A percentile compares a stretch with the other conserved stretches of the same genome.
phyloP scores from a whole-genome alignment of 2,113 vertebrate genomes.

The Ancistrus triradiatus region DNA sequence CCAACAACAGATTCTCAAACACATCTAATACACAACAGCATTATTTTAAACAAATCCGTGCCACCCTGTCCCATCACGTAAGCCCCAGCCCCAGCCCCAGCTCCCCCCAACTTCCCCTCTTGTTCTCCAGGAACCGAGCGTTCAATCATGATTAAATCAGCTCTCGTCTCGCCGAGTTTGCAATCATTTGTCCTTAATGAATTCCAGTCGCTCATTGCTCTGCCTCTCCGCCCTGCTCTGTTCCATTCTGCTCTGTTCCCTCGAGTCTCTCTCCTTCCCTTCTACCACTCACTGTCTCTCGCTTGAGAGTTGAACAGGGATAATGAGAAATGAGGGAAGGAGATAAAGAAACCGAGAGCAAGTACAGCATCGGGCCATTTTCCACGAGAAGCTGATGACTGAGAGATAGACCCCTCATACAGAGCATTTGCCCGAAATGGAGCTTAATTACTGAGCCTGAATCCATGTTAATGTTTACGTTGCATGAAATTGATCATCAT shows the following conservation, averaged over 20 bases:
- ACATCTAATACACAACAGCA: slow-evolving; percentile 15
- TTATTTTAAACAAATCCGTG: not conserved
- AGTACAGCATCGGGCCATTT: slow-evolving; percentile 1
- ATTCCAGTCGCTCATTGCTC: slow-evolving; percentile 69
- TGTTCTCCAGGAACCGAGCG: slow-evolving; percentile 62
- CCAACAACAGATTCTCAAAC: too few relatives aligned
- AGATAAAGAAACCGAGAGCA: not conserved
- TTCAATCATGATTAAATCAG: slow-evolving; percentile 74
- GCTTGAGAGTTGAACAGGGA: slow-evolving; percentile 8
- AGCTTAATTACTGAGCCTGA: too few relatives aligned
- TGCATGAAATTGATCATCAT: too few relatives aligned
- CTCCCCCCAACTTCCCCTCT: slow-evolving; percentile 56
- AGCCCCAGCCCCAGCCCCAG: too few relatives aligned
- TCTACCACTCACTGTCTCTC: slow-evolving; percentile 5
- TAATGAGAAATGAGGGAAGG: slow-evolving; percentile 26
- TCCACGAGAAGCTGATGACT: slow-evolving; percentile 11
- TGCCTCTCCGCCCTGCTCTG: slow-evolving; percentile 47
- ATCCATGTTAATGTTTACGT: too few relatives aligned
- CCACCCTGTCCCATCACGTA: not conserved
- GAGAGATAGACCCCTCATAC: too few relatives aligned
- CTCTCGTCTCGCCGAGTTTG: slow-evolving; percentile 67
- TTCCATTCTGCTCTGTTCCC: slow-evolving; percentile 47
- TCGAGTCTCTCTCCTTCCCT: not conserved
- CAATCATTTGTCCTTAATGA: slow-evolving; percentile 77
- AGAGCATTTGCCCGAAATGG: too few relatives aligned